A percentile compares a stretch with the other conserved stretches of the same genome.
Conservation (phyloP, 2,113 vertebrate species). For the Tylochromis polylepis region DNA sequence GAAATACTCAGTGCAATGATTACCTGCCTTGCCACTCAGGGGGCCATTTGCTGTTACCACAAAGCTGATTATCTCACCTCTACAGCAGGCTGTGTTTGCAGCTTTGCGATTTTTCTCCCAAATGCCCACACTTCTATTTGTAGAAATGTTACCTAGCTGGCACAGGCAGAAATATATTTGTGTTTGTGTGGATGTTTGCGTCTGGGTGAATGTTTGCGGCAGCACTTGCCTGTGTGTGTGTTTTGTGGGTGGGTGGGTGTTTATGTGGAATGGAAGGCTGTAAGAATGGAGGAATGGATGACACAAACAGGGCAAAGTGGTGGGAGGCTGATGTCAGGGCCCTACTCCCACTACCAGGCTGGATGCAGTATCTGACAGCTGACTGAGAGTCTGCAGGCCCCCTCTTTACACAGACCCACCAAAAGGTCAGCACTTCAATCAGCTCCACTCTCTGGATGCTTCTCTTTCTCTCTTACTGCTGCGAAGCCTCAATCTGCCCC, state of each 20-base stretch:
- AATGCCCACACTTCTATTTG: conserved; percentile 72
- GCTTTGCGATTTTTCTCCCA: conserved; percentile 65
- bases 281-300: conserved; percentile 63
- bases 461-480: conserved; percentile 20
- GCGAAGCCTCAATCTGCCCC: conserved; percentile 6
- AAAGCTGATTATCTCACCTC: conserved; percentile 67
- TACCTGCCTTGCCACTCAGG: conserved; percentile 66
- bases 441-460: conserved; percentile 44
- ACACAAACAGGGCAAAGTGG: conserved; percentile 63
- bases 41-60: conserved; percentile 64
- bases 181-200: conserved; percentile 50
- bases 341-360: conserved; percentile 71
- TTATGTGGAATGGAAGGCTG: conserved; percentile 56
- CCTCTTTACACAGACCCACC: conserved; percentile 61
- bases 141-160: conserved; percentile 64
- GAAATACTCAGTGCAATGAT: conserved; percentile 56
- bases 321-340: conserved; percentile 67
- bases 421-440: conserved; percentile 71
- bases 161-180: conserved; percentile 55
- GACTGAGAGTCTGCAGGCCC: conserved; percentile 71
- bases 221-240: background rate
- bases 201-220: conserved; percentile 41
- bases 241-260: conserved; percentile 58
- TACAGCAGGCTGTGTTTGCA: conserved; percentile 55
- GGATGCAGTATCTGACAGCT: conserved; percentile 76